Evolutionary conservation across 2,888 invertebrate species (phyloP), one percentile per base, ranked within the genome.

Genomic region (Sarcophaga carnaria): DNA sequence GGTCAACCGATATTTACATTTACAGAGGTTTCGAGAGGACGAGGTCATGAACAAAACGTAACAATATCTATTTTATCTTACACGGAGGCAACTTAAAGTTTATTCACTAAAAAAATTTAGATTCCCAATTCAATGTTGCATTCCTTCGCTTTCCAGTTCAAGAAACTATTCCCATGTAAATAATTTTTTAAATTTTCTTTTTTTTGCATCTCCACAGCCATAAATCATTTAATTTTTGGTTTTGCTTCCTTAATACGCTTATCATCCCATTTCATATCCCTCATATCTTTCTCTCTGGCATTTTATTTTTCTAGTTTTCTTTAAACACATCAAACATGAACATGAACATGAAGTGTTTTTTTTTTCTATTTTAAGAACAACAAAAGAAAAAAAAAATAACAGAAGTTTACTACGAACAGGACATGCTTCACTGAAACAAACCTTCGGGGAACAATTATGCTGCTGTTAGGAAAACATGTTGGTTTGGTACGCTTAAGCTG

Each of bases 351-450:
- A 22, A 22, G 22, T 22, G 22, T 22, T 66, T 6, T 45, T 6
- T 45, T 3, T 22, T 62, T 54, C 4, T 37, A 12, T 60, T 66
- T 54, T 10, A 37, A 37, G 8, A 37, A 8, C 8, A 37, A 37
- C 37, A 37, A 37, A 37, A 37, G 37, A 37, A 10, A 37, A 10
- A 37, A 37, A 22, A 22, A 22, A 22, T 2, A 37, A 37, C 37
- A 37, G 37, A 25, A 62, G 3, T 62, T 47, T 72, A 49, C 17
- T 62, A 25, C 60, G 66, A 83, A 60, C 60, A 47, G 77, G 49
- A 83, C 62, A 67, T 80, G 69, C 25, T 72, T 72, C n/a, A 27
- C 49, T 83, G 49, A 60, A 62, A 67, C 47, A 72, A 72, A 45
- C 11, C 11, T 67, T 78, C 10, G 66, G 83, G 78, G 83, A 62